Evolutionary conservation across 2,797 vertebrate species (phyloP).

Genomic region (Neostethus bicornis): DNA sequence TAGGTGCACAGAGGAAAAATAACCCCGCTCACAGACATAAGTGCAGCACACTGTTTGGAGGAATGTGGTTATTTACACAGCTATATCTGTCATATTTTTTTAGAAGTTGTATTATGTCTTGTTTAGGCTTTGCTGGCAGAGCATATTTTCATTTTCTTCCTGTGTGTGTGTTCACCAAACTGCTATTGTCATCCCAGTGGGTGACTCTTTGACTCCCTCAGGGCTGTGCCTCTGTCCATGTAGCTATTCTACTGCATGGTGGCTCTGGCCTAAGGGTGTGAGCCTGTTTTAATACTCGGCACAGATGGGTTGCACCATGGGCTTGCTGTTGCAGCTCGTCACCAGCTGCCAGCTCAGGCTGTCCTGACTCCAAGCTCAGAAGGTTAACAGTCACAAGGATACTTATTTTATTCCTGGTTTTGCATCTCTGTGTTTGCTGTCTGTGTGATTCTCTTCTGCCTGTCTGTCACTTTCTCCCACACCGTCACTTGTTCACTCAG

Average conservation of each 20-base stretch:
- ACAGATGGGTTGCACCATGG: constrained; percentile 75
- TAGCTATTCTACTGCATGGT: constrained; percentile 72
- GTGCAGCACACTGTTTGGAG: constrained; percentile 52
- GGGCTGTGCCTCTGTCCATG: constrained; percentile 68
- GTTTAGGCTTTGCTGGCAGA: neutral
- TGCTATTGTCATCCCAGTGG: constrained; percentile 78
- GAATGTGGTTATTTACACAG: constrained; percentile 41
- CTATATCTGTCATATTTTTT: constrained; percentile 37
- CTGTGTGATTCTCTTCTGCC: constrained; percentile 32
- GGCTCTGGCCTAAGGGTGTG: constrained; percentile 65
- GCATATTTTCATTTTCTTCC: constrained; percentile 23
- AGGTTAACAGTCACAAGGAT: constrained; percentile 73
- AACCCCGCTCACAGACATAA: constrained; percentile 56
- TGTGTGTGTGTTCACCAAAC: constrained; percentile 62
- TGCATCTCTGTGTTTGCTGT: constrained; percentile 21
- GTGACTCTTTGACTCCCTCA: constrained; percentile 74
- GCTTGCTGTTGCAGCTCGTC: constrained; percentile 56
- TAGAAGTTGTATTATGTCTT: constrained; percentile 21
- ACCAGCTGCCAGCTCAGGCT: constrained; percentile 57
- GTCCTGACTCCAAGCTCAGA: constrained; percentile 49
- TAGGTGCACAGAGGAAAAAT: constrained; percentile 53
- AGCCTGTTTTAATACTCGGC: constrained; percentile 75
- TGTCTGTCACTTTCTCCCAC: constrained; percentile 22
- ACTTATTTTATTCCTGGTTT: constrained; percentile 72
- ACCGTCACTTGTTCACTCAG: constrained; percentile 16